A percentile compares a stretch with the other conserved stretches of the same genome.
These are phyloP conservation scores for Xylota segnis DNA, from an alignment of 2,888 invertebrate species.

Conservation along the genomic window DNA sequence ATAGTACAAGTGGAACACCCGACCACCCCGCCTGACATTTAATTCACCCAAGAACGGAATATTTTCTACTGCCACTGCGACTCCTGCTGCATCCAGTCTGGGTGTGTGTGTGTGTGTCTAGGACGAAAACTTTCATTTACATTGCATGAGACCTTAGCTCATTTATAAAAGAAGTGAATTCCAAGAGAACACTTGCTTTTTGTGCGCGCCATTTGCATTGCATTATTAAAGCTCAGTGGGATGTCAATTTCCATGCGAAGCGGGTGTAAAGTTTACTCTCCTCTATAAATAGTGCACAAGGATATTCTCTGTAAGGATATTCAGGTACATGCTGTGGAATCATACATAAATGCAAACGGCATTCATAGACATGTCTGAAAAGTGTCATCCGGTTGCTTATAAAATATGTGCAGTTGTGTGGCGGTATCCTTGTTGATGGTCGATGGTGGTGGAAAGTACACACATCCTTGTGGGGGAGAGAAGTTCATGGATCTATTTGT, in stretches of 20 bases:
- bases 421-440: neutral
- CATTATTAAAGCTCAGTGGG: constrained; percentile 72
- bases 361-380: constrained; percentile 73
- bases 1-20: constrained; percentile 33
- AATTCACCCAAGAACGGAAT: neutral
- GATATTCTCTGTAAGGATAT: constrained; percentile 33
- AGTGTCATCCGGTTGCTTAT: constrained; percentile 67
- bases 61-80: neutral
- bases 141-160: constrained; percentile 59
- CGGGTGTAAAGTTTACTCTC: constrained; percentile 59
- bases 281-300: constrained; percentile 57
- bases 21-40: neutral
- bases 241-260: constrained; percentile 71
- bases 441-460: neutral
- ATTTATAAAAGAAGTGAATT: constrained; percentile 36
- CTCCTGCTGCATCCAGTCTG: constrained; percentile 21
- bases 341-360: constrained; percentile 68
- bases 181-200: constrained; percentile 7
- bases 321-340: constrained; percentile 19
- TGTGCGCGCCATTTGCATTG: constrained; percentile 50
- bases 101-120: no score
- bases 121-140: constrained; percentile 50
- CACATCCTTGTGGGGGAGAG: constrained; percentile 12
- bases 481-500: constrained; percentile 44
- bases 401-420: constrained; percentile 36